Evolutionary conservation across 2,888 invertebrate species (phyloP).

Genomic region (Zonitis immaculata): DNA sequence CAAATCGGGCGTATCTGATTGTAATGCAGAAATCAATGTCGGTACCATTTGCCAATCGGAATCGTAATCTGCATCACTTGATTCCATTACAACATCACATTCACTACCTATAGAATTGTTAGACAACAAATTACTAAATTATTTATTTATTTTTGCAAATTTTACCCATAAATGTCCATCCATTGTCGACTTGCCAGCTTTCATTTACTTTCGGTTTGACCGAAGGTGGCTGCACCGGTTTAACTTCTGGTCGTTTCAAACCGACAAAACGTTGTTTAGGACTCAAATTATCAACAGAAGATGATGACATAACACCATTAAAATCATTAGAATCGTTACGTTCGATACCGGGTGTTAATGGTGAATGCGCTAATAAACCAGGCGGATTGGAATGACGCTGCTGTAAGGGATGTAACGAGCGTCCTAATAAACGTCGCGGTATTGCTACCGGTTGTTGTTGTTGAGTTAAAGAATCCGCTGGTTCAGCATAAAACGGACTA

Average conservation of each 20-base stretch:
- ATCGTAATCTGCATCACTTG: conserved; percentile 56
- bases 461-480: conserved; percentile 75
- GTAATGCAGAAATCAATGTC: conserved; percentile 47
- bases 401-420: conserved; percentile 36
- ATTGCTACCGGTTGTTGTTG: conserved; percentile 34
- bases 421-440: conserved; percentile 31
- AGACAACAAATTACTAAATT: too few relatives aligned
- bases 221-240: conserved; percentile 68
- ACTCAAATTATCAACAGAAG: conserved; percentile 66
- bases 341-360: conserved; percentile 42
- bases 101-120: too few relatives aligned
- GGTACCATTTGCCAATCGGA: conserved; percentile 48
- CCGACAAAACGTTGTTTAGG: conserved; percentile 41
- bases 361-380: conserved; percentile 40
- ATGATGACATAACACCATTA: conserved; percentile 51
- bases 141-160: too few relatives aligned
- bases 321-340: conserved; percentile 47
- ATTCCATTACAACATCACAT: conserved; percentile 48
- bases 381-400: conserved; percentile 53
- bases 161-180: conserved; percentile 83
- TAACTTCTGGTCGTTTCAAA: conserved; percentile 56
- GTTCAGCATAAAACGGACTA: conserved; percentile 86
- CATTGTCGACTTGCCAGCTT: conserved; percentile 82
- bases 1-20: conserved; percentile 52
- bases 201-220: conserved; percentile 52